Percentiles rank a stretch among this genome's conserved stretches.
phyloP scores from a whole-genome alignment of 2,888 invertebrate genomes.

The Chalcis sispes region DNA sequence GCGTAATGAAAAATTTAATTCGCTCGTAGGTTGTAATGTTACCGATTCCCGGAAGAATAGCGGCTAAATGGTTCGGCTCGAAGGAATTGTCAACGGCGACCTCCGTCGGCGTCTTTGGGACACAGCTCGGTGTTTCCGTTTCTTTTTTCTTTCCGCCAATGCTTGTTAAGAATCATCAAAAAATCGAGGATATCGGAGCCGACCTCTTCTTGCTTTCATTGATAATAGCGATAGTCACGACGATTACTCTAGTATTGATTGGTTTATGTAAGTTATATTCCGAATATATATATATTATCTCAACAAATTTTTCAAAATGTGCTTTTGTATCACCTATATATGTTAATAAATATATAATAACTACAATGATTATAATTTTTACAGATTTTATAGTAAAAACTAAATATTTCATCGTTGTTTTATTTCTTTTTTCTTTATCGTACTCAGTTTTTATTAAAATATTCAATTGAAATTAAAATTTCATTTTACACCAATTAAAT shows the following conservation, averaged over 20 bases:
- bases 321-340: too few species aligned
- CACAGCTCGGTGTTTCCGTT: slow-evolving; percentile 84
- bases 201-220: slow-evolving; percentile 70
- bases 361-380: too few species aligned
- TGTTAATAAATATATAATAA: too few species aligned
- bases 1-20: too few species aligned
- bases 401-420: too few species aligned
- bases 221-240: slow-evolving; percentile 75
- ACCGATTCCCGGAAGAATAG: slow-evolving; percentile 82
- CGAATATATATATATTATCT: not conserved
- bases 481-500: too few species aligned
- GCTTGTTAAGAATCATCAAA: slow-evolving; percentile 76
- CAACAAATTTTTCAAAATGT: not conserved
- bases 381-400: too few species aligned
- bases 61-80: slow-evolving; percentile 84
- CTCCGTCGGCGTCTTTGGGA: slow-evolving; percentile 85
- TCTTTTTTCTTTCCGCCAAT: slow-evolving; percentile 84
- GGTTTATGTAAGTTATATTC: slow-evolving; percentile 74
- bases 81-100: slow-evolving; percentile 82
- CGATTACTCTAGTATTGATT: slow-evolving; percentile 79
- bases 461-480: too few species aligned
- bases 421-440: too few species aligned
- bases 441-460: too few species aligned
- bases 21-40: slow-evolving; percentile 83
- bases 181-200: slow-evolving; percentile 75